Conservation (phyloP, 2,888 invertebrate genomes). For the Apomyelois bistriatella region DNA sequence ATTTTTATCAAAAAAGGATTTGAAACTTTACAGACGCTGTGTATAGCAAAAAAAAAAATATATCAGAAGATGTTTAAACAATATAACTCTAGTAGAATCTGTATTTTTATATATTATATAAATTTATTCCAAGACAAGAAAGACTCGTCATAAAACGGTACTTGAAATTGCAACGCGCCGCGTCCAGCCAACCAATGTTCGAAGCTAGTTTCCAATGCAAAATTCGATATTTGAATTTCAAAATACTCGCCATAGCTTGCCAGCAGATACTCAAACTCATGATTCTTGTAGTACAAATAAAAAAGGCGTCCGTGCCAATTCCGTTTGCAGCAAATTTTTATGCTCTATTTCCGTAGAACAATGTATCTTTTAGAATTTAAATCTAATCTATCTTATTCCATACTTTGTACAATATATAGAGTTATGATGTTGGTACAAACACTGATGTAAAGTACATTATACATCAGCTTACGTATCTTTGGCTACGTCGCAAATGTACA, state of each 20-base stretch:
- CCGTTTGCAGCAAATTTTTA: constrained; percentile 3
- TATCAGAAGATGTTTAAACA: no score
- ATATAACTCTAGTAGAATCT: neutral
- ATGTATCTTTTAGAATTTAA: neutral
- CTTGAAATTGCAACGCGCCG: constrained; percentile 38
- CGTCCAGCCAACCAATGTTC: constrained; percentile 50
- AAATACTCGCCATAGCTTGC: constrained; percentile 58
- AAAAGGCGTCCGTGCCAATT: constrained; percentile 33
- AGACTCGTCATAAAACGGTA: constrained; percentile 40
- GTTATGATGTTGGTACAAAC: no score
- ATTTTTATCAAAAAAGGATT: no score
- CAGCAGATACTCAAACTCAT: constrained; percentile 48
- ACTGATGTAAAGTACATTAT: no score
- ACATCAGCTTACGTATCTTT: no score
- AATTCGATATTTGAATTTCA: constrained; percentile 75
- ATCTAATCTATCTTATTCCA: no score
- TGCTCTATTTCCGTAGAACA: neutral
- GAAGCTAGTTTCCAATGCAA: constrained; percentile 70
- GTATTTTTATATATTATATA: constrained; percentile 12
- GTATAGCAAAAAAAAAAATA: no score
- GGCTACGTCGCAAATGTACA: no score
- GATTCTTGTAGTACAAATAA: constrained; percentile 53
- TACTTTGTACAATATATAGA: no score
- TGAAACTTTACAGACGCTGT: no score
- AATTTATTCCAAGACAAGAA: constrained; percentile 20